phyloP scores from a whole-genome alignment of 2,888 invertebrate species.

The Calameuta pallipes region DNA sequence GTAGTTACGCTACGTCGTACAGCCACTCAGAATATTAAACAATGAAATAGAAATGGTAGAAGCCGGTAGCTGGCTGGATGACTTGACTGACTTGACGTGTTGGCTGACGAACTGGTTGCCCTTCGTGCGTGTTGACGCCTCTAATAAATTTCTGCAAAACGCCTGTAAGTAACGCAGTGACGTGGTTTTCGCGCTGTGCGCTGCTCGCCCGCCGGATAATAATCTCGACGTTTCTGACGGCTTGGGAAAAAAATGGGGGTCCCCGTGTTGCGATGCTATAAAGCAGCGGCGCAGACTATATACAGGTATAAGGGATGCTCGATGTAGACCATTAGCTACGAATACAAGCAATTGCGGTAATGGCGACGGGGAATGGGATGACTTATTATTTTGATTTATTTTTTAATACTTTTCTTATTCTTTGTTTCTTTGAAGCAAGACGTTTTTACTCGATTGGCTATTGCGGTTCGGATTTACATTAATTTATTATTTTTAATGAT shows the following conservation, averaged over 20 bases:
- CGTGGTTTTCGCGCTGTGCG: conserved; percentile 24
- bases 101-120: neutral
- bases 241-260: conserved; percentile 4
- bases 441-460: neutral
- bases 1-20: conserved; percentile 36
- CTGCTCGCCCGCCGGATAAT: conserved; percentile 7
- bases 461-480: neutral
- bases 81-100: neutral
- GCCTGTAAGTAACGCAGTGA: conserved; percentile 24
- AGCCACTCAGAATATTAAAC: conserved; percentile 45
- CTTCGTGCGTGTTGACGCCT: conserved; percentile 6
- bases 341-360: neutral
- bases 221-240: conserved; percentile 19
- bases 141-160: conserved; percentile 31
- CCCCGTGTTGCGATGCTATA: neutral
- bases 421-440: neutral
- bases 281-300: neutral
- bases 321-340: neutral
- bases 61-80: neutral
- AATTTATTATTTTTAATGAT: neutral
- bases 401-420: neutral
- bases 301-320: neutral
- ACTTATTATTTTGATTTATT: conserved; percentile 10
- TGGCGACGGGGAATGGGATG: neutral
- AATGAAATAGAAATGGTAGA: conserved; percentile 38